Base-by-base conservation (phyloP, 2,797 vertebrate species). In the Scleropages formosus region DNA sequence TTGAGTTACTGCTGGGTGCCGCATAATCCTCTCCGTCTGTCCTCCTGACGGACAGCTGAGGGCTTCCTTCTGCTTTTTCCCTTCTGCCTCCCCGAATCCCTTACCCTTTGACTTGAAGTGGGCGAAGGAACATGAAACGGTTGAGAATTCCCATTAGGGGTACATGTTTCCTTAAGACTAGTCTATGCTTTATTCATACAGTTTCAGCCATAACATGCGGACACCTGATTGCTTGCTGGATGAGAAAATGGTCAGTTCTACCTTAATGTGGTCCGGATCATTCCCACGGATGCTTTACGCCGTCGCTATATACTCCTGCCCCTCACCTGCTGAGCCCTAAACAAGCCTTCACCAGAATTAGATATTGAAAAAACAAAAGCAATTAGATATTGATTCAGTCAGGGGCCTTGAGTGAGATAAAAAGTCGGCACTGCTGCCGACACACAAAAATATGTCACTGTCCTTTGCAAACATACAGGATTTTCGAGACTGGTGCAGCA, bases 31-130 rank as follows among this genome's bases (percentile, higher is more conserved):
- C 85, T 87, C 88, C 78, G 90, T 90, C 89, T 87, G 80, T 83
- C 88, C 88, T 90, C 92, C 92, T 95, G 94, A 95, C 94, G 91
- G 91, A 94, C 94, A 94, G 94, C 93, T 93, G 83, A 92, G 88
- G 90, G 31, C 85, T 84, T 84, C 88, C 84, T 82, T 63, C 47
- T 18, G 39, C 51, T 59, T 15, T 44, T 49, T 24, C 27, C 10
- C 8, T 56, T 47, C 13, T 44, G 22, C 44, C 22, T 63, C 26
- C 71, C 67, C 84, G 81, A 74, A 75, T 49, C 79, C 83, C 83
- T 83, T 65, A 66, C 31, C 31, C 80, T 83, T 76, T 24, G 79
- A 70, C 27, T 64, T 13, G 51, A 68, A 61, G 65, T 85, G 85
- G 85, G 86, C 82, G 65, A 4, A 58, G 81, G 80, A 81, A 79